Evolutionary conservation across 2,888 invertebrate genomes (phyloP).

Genomic region (Conistra vaccinii): DNA sequence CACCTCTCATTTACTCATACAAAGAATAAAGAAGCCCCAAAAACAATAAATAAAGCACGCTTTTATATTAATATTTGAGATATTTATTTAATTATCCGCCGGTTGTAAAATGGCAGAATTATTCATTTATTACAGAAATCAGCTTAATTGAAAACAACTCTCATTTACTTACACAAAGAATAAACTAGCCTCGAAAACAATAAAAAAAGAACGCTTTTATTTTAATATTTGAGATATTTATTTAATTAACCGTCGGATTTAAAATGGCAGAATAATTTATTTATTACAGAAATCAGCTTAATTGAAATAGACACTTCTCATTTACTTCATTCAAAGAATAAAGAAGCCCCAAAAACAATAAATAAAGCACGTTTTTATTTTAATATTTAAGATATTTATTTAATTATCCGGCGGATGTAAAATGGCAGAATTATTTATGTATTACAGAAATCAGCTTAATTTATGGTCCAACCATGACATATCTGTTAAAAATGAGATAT

Average conservation of each 20-base stretch:
- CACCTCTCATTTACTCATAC: neutral
- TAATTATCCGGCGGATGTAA: constrained; percentile 13
- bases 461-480: neutral
- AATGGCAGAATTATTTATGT: constrained; percentile 15
- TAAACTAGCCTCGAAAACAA: too few species aligned
- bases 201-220: too few species aligned
- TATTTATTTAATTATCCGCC: constrained; percentile 1
- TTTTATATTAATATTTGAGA: neutral
- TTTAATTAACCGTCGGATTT: too few species aligned
- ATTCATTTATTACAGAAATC: constrained; percentile 2
- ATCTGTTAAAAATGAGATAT: constrained; percentile 1
- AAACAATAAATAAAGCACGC: neutral
- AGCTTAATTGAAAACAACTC: too few species aligned
- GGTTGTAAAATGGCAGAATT: constrained; percentile 23
- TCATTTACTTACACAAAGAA: too few species aligned
- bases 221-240: too few species aligned
- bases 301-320: neutral
- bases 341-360: neutral
- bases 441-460: constrained; percentile 1
- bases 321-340: constrained; percentile 6
- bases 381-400: neutral
- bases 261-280: too few species aligned
- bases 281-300: too few species aligned
- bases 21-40: constrained; percentile 1
- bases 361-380: neutral